Base-by-base conservation (phyloP, 2,113 vertebrate genomes). In the Boulengeromyrus knoepffleri region DNA sequence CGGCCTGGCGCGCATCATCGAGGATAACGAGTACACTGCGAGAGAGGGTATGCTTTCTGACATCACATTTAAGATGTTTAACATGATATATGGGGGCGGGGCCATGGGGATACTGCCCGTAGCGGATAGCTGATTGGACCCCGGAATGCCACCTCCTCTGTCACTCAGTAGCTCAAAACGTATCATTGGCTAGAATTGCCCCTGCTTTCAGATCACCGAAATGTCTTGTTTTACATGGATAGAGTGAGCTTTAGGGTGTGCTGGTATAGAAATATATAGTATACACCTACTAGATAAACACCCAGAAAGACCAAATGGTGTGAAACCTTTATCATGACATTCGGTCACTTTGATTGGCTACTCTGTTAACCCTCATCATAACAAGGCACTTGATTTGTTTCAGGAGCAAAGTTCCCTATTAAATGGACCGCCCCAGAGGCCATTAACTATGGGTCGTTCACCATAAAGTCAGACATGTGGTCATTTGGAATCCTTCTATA, bases 401-500 rank as follows among this genome's bases (percentile, higher is more conserved):
- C 91, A 99, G 98, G 98, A 93, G 97, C 98, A 89, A 99, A 99
- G 92, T 99, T 99, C 92, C 98, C 98, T 52, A 99, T 99, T 77
- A 99, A 99, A 91, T 99, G 98, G 98, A 99, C 98, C 0, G 97
- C 98, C 89, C 98, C 98, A 12, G 98, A 99, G 92, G 98, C 98
- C 46, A 99, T 99, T 90, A 98, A 98, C 94, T 99, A 97, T 0
- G 98, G 98, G 50, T 98, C 96, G 42, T 99, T 99, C 94, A 99
- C 98, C 9, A 99, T 99, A 92, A 99, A 99, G 92, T 99, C 98
- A 15, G 98, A 99, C 39, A 97, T 99, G 92, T 99, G 98, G 98
- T 99, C 98, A 10, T 99, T 99, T 21, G 98, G 98, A 85, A 95
- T 99, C 91, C 97, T 99, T 53, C 94, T 99, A 1, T 97, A 98